Evolutionary conservation across 2,797 vertebrate genomes (phyloP), one percentile per base, ranked within the genome.

Genomic region (Nothura maculosa): DNA sequence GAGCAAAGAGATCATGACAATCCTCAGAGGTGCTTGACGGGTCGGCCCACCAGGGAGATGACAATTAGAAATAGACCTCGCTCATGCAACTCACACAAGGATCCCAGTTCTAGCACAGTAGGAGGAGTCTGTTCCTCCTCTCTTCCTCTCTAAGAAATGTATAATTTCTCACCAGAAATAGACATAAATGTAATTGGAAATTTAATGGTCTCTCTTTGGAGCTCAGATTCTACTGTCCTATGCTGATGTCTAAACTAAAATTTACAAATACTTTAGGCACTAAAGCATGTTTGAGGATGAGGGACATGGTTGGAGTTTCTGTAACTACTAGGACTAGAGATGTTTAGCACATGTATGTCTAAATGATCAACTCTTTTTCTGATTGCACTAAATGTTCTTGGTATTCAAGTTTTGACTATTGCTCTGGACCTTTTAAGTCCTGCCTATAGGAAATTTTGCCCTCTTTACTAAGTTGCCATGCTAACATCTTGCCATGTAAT

Each of bases 1-100:
- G 90, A 94, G 91, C 60, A 90, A 93, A 92, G 83, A 73, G 80
- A 94, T 64, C 90, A 57, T 93, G 74, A 93, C 85, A 81, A 80
- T 83, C 45, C 61, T 91, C 1, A 13, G 74, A 86, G 82, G 63
- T 90, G 16, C 43, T 79, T 94, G 89, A 77, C 0, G 2, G 38
- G 25, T 54, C 79, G 70, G 77, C 80, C 85, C 80, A 89, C 91
- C 70, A 45, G 87, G 76, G 63, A 80, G 57, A 94, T 84, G 87
- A 77, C 68, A 88, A 86, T 88, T 94, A 90, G 74, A 93, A 74
- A 91, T 61, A 36, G 32, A 43, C 50, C 73, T 76, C 77, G 67
- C 63, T 75, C 64, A 80, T 86, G 70, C 32, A 79, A 27, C 43
- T 84, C 52, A 18, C 43, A 76, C 36, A 68, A 16, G 70, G 43